Evolutionary conservation across 2,888 invertebrate genomes (phyloP), one percentile per base, ranked within the genome.

Genomic region (Aleiodes leptofemur): DNA sequence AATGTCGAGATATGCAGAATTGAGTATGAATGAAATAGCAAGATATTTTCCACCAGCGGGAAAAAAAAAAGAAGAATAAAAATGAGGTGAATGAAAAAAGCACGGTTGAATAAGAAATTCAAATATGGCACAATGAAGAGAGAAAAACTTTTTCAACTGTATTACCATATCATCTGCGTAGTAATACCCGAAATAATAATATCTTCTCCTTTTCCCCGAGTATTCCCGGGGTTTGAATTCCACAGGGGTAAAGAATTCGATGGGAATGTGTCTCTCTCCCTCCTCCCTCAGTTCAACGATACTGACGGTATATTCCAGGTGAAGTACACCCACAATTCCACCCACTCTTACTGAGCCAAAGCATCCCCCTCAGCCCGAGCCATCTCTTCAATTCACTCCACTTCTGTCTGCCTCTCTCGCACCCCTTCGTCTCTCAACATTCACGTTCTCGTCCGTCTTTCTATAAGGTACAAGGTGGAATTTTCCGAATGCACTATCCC

Each of bases 171-270:
- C 74, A 77, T 78, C 76, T 61, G 71, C 57, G 71, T 70, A 56
- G 76, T 77, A 79, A 82, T 81, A 81, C 79, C 74, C 73, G 76
- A 80, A 80, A 82, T 82, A 80, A 82, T 80, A 81, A 82, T 82
- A 82, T 81, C 82, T 78, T 71, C 50, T 53, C 66, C 78, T 77
- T 79, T 70, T 77, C 68, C 68, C 74, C 64, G 76, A 75, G 73
- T 76, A 72, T 64, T 56, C 74, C 76, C 75, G 74, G 79, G 64
- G 48, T 4, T 64, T 43, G 76, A 75, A 81, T 81, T 80, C 81
- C 79, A 75, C 73, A 57, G 69, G 69, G 72, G 64, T 55, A 82
- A 86, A 84, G 84, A 85, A 86, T 86, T 78, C 83, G 80, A 82
- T 82, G 83, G 83, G 84, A 85, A 83, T 83, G 81, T 81, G 82